These are phyloP conservation scores for Caiman crocodilus DNA, from an alignment of 2,797 vertebrate genomes.

Conservation along the genomic window DNA sequence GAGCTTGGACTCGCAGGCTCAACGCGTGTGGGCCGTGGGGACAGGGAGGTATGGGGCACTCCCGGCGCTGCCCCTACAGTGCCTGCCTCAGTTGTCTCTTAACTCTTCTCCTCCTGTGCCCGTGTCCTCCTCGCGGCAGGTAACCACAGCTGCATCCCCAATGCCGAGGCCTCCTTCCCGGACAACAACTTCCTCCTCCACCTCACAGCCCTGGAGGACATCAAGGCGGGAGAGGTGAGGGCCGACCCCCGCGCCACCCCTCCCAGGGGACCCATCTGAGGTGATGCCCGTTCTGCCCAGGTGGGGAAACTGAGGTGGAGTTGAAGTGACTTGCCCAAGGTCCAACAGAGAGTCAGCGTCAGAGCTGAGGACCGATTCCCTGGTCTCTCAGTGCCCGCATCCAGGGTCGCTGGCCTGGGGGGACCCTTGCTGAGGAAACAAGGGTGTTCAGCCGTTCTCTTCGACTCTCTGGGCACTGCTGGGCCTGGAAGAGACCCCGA, in stretches of 20 bases:
- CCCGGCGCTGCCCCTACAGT: accelerated
- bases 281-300: background rate
- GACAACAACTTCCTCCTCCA: constrained; percentile 96
- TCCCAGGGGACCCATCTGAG: background rate
- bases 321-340: background rate
- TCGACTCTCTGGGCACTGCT: too few species aligned
- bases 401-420: background rate
- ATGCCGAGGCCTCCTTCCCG: constrained; percentile 95
- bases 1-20: background rate
- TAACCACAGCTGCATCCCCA: constrained; percentile 98
- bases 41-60: background rate
- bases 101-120: accelerated
- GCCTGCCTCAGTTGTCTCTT: background rate
- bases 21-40: accelerated
- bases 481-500: too few species aligned
- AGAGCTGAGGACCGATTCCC: background rate
- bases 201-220: constrained; percentile 91
- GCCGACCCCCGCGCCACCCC: background rate
- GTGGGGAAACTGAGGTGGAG: background rate
- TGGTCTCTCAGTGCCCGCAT: background rate
- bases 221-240: constrained; percentile 93
- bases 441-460: too few species aligned
- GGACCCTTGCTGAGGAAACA: background rate
- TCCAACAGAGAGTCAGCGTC: background rate
- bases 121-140: constrained; percentile 76